Base-by-base conservation (phyloP, 2,113 vertebrate species). In the Salvelinus fontinalis region DNA sequence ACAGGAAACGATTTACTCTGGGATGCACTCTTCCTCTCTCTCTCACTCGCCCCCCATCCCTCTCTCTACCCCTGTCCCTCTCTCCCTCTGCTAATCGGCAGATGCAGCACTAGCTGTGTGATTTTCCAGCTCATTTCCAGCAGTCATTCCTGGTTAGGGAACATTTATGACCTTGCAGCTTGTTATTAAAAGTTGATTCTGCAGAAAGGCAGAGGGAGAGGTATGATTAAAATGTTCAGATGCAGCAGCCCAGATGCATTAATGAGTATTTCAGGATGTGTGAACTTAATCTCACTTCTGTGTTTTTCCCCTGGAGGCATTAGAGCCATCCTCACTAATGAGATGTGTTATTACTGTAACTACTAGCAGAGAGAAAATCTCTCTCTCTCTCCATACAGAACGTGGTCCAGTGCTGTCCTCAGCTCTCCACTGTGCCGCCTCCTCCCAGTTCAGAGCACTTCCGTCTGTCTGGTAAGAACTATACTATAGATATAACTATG, bases 401-500 rank as follows among this genome's bases (percentile, higher is more conserved):
- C 51, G 83, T 73, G 81, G 80, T 74, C 80, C 68, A 70, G 82
- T 82, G 86, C 79, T 82, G 75, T 90, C 87, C 77, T 86, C 20
- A 39, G 22, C 67, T 39, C 31, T 68, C 82, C 85, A 73, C 83
- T 70, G 81, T 82, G 39, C 70, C 75, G 85, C 89, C 82, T 79
- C 64, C 74, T 22, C 66, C 81, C 73, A 68, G 78, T 78, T 75
- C 77, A 78, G 76, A 60, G 78, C 78, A 71, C 68, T 75, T 83
- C 71, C 74, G 75, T 88, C 76, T 73, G 75, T 81, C 86, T 69
- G 88, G 91, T 91, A 85, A 91, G 90, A 66, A 31, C 14, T 14
- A 67, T 4, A 67, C 29, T 66, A 27, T 34, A 34, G 34, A 34
- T 34, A 34, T 34, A 34, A 8, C 31, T 12, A 20, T 31, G 5